Base-by-base conservation (phyloP, 2,797 vertebrate species). In the Chelonia mydas region DNA sequence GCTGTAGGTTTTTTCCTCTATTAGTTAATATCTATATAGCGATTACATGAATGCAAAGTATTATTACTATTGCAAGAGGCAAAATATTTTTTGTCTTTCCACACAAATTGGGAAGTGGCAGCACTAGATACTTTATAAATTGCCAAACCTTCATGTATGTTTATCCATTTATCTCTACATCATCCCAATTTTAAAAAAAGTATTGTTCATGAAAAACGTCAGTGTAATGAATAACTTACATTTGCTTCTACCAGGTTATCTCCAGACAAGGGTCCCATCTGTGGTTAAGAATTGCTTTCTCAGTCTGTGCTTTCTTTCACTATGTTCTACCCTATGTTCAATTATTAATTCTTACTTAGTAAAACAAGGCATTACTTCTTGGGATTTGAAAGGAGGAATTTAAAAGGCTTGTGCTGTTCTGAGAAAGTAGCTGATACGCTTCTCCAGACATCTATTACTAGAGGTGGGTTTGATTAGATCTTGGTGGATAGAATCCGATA, bases 381-480 rank as follows among this genome's bases (percentile, higher is more conserved):
- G 25, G 28, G 19, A 74, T 57, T 61, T 85, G 90, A 88, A 72
- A 93, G 80, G 77, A 93, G 92, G 82, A 82, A 51, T 95, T 93
- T 77, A 90, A 90, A 95, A 95, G 90, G 94, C 86, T 79, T 2
- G 8, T 87, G 86, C 93, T 90, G 81, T 94, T 61, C 61, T 27
- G 89, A 87, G 90, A 91, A 95, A 90, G 50, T 89, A 93, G 92
- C 93, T 87, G 94, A 92, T 55, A 83, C 74, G 76, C 27, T 45
- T 96, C 83, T 95, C 82, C 49, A 86, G 96, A 92, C 85, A 88
- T 84, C 74, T 89, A 90, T 91, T 93, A 88, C 91, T 86, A 11
- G 23, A 11, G 68, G 84, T 59, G 92, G 88, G 68, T 92, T 95
- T 89, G 93, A 74, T 93, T 90, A 5, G 90, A 79, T 51, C 83